phyloP scores from a whole-genome alignment of 1,140 invertebrate genomes.

The Atta cephalotes region DNA sequence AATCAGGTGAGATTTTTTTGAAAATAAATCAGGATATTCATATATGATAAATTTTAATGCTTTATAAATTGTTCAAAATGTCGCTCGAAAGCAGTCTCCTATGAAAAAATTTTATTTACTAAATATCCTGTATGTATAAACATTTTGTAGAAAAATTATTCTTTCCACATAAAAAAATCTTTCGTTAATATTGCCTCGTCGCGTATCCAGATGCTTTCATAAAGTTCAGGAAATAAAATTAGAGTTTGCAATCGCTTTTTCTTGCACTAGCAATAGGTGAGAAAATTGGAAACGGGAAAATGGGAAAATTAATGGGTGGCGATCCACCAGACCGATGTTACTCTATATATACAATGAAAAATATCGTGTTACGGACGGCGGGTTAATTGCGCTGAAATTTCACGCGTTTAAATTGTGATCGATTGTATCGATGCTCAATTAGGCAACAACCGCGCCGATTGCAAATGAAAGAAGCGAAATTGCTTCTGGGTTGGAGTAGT shows the following conservation, averaged over 20 bases:
- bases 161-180: not conserved
- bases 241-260: conserved; percentile 13
- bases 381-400: conserved; percentile 47
- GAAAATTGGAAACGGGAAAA: conserved; percentile 18
- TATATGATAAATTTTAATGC: no score
- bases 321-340: conserved; percentile 1
- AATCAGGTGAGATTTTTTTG: not conserved
- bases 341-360: conserved; percentile 1
- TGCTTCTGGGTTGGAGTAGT: not conserved
- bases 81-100: no score
- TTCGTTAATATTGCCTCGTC: not conserved
- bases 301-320: conserved; percentile 2
- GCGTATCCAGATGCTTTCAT: not conserved
- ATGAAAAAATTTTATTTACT: no score
- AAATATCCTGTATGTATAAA: not conserved
- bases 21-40: not conserved
- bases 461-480: conserved; percentile 34
- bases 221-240: not conserved
- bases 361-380: conserved; percentile 6
- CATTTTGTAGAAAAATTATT: not conserved
- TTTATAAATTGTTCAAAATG: no score
- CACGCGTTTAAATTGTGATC: conserved; percentile 45
- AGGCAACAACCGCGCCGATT: conserved; percentile 1
- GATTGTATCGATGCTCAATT: conserved; percentile 38
- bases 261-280: not conserved